Percentiles rank a stretch among this genome's conserved stretches.
These are phyloP conservation scores for Euschistus heros DNA, from an alignment of 1,140 invertebrate genomes.

Conservation along the genomic window DNA sequence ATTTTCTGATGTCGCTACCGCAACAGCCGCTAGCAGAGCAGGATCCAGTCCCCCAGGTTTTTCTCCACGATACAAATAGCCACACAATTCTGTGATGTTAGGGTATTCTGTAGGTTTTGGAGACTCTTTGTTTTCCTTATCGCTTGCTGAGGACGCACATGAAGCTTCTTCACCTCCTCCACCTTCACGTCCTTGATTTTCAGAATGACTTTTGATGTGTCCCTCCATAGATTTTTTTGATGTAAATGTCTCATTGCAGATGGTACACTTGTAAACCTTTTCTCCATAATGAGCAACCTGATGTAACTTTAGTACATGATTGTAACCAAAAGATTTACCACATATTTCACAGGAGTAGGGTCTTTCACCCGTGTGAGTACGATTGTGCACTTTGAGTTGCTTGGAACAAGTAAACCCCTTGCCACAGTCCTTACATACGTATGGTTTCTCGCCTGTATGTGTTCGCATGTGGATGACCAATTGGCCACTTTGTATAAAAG, in stretches of 20 bases:
- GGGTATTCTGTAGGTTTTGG: slow-evolving; percentile 12
- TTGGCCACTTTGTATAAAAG: slow-evolving; percentile 81
- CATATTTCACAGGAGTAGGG: slow-evolving; percentile 63
- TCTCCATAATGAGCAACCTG: slow-evolving; percentile 84
- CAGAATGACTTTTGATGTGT: slow-evolving; percentile 81
- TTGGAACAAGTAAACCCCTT: slow-evolving; percentile 85
- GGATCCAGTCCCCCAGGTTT: slow-evolving; percentile 25
- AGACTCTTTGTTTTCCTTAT: slow-evolving; percentile 37
- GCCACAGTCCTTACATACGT: slow-evolving; percentile 73
- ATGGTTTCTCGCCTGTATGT: slow-evolving; percentile 85
- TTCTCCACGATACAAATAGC: slow-evolving; percentile 23
- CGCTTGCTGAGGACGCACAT: slow-evolving; percentile 35
- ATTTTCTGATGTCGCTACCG: slow-evolving; percentile 28
- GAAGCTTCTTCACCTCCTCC: slow-evolving; percentile 32
- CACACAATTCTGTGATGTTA: slow-evolving; percentile 23
- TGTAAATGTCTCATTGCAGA: slow-evolving; percentile 78
- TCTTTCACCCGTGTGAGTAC: slow-evolving; percentile 75
- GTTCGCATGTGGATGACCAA: slow-evolving; percentile 73
- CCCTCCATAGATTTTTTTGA: slow-evolving; percentile 81
- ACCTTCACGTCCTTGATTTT: slow-evolving; percentile 35
- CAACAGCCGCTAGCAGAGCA: slow-evolving; percentile 33
- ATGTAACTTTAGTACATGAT: slow-evolving; percentile 77
- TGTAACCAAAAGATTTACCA: slow-evolving; percentile 78
- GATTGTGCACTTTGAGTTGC: slow-evolving; percentile 74
- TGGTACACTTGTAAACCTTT: slow-evolving; percentile 83